Percentiles rank a stretch among this genome's conserved stretches.
phyloP scores from a whole-genome alignment of 2,113 vertebrate genomes.

The Centropristis striata region DNA sequence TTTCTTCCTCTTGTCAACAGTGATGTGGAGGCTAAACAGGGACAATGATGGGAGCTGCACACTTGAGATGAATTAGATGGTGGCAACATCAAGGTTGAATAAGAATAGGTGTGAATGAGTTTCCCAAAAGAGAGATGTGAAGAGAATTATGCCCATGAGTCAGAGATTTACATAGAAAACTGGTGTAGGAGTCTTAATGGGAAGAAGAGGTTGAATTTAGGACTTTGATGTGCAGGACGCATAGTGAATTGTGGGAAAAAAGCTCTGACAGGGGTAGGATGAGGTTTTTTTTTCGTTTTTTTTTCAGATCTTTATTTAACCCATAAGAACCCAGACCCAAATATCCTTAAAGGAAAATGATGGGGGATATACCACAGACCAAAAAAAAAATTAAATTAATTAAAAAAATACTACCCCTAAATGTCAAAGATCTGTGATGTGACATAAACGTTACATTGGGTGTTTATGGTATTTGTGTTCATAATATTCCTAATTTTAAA shows the following conservation, averaged over 20 bases:
- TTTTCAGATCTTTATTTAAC: too few species aligned
- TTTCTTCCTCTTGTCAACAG: conserved; percentile 32
- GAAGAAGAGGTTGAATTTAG: not conserved
- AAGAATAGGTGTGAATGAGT: not conserved
- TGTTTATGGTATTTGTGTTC: too few species aligned
- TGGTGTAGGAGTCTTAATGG: not conserved
- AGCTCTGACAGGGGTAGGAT: not conserved
- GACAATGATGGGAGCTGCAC: conserved; percentile 7
- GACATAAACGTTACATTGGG: too few species aligned
- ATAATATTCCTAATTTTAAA: too few species aligned
- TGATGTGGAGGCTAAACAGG: conserved; percentile 6
- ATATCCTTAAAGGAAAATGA: too few species aligned
- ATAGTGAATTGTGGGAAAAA: conserved; percentile 15
- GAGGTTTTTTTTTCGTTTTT: too few species aligned
- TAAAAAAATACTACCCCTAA: too few species aligned
- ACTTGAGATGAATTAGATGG: conserved; percentile 16
- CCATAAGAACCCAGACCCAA: too few species aligned
- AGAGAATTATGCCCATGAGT: not conserved
- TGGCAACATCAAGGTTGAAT: not conserved
- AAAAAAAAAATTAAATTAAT: too few species aligned
- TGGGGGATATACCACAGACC: too few species aligned
- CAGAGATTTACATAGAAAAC: too few species aligned
- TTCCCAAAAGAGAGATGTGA: not conserved
- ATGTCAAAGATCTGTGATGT: too few species aligned
- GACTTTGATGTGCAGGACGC: conserved; percentile 1